A percentile compares a stretch with the other conserved stretches of the same genome.
Conservation (phyloP, 2,888 invertebrate genomes). For the Poecilobothrus nobilitatus region DNA sequence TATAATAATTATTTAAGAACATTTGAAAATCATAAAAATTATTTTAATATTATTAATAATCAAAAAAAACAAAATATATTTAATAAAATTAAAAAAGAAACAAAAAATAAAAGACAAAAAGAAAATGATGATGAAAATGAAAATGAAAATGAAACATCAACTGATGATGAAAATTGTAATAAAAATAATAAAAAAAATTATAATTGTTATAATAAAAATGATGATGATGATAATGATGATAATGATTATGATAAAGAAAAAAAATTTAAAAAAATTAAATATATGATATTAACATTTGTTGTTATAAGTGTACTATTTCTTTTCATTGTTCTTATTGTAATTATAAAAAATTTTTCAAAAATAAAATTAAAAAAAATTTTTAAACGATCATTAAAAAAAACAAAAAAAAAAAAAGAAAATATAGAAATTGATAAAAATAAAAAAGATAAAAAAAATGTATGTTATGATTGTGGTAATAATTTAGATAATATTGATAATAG, state of each 20-base stretch:
- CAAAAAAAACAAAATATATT: background rate
- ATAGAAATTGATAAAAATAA: background rate
- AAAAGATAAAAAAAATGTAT: conserved; percentile 7
- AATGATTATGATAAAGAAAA: conserved; percentile 13
- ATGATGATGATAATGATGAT: conserved; percentile 12
- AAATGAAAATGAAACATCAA: conserved; percentile 2
- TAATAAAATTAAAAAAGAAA: background rate
- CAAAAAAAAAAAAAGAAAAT: conserved; percentile 12
- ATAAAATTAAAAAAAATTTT: conserved; percentile 2
- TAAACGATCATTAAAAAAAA: background rate
- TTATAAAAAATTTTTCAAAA: conserved; percentile 10
- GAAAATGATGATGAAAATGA: conserved; percentile 14
- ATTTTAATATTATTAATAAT: no score
- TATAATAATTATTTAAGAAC: no score
- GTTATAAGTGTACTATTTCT: conserved; percentile 9
- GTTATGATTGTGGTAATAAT: background rate
- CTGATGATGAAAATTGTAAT: conserved; percentile 11
- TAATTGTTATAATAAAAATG: no score
- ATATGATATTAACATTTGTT: conserved; percentile 10
- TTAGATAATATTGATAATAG: background rate
- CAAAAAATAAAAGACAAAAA: conserved; percentile 10
- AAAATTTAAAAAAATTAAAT: conserved; percentile 12
- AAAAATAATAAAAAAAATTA: conserved; percentile 5
- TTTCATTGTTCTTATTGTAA: background rate
- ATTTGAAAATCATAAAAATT: no score